phyloP scores from a whole-genome alignment of 2,888 invertebrate genomes.

The Acanthosoma haemorrhoidale region DNA sequence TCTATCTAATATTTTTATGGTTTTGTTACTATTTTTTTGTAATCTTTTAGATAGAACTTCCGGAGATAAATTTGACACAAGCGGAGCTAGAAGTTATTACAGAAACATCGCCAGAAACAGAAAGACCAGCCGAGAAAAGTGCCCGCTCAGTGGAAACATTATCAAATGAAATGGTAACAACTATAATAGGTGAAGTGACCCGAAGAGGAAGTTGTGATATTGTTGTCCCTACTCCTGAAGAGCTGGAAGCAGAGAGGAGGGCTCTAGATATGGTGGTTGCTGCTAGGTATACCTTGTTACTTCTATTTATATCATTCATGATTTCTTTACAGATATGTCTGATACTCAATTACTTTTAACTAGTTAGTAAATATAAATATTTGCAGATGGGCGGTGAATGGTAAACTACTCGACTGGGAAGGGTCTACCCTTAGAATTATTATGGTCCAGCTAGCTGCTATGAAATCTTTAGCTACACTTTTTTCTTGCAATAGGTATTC shows the following conservation, averaged over 20 bases:
- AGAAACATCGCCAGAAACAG: slow-evolving; percentile 21
- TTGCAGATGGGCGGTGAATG: slow-evolving; percentile 42
- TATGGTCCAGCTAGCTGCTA: slow-evolving; percentile 53
- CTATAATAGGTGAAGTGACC: slow-evolving; percentile 52
- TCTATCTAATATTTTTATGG: too few relatives aligned
- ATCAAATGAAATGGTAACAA: slow-evolving; percentile 48
- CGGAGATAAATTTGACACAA: slow-evolving; percentile 45
- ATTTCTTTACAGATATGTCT: background rate
- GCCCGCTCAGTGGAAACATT: slow-evolving; percentile 39
- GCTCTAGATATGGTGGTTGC: slow-evolving; percentile 31
- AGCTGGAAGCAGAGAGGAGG: slow-evolving; percentile 31
- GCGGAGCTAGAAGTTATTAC: slow-evolving; percentile 45
- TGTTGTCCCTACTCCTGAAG: slow-evolving; percentile 30
- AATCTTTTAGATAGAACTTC: slow-evolving; percentile 43
- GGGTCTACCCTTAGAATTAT: slow-evolving; percentile 49
- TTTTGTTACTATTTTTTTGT: background rate
- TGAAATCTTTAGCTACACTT: slow-evolving; percentile 53
- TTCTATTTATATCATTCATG: background rate
- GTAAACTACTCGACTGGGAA: slow-evolving; percentile 49
- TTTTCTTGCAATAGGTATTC: slow-evolving; percentile 53
- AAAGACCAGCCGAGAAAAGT: slow-evolving; percentile 21
- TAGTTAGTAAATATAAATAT: background rate
- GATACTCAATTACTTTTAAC: background rate
- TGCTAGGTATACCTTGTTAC: slow-evolving; percentile 24
- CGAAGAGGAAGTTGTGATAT: slow-evolving; percentile 44